Base-by-base conservation (phyloP, 2,888 invertebrate species). In the Siphonodentalium dalli region DNA sequence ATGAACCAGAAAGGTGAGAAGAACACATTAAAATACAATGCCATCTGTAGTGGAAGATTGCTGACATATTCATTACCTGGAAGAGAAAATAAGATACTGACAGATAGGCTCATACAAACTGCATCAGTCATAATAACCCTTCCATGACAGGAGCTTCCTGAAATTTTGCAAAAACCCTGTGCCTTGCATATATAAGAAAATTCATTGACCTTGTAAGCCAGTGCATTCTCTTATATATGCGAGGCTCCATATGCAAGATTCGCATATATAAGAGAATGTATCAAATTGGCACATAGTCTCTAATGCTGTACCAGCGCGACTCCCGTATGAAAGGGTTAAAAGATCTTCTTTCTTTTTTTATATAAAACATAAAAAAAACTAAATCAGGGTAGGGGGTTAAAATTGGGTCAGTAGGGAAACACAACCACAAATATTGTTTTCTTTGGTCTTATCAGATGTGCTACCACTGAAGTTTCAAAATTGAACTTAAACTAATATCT, bases 11-110 rank as follows among this genome's bases (percentile, higher is more conserved):
- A 80, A 8, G 90, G 86, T 58, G 88, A 88, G 64, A 89, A 85
- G 74, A 89, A 88, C 1, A 87, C 86, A 82, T 96, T 94, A 68
- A 91, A 88, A 82, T 90, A 93, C 46, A 96, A 82, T 41, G 89
- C 85, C 85, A 94, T 92, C 84, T 96, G 95, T 67, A 90, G 85
- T 0, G 88, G 87, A 46, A 92, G 83, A 82, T 86, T 88, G 7
- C 88, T 86, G 61, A 86, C 85, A 54, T 82, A 82, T 48, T 79
- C 79, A 62, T 75, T 73, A 29, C 76, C 81, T 80, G 69, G 34
- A 75, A 72, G 18, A 45, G 39, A 40, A 56, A 37, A 39, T 33
- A 40, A 43, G 26, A 18, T n/a, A n/a, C n/a, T n/a, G n/a, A n/a
- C n/a, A n/a, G n/a, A n/a, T n/a, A n/a, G n/a, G n/a, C 5, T 15